Base-by-base conservation (phyloP, 2,888 invertebrate genomes). In the Graphium colonna region DNA sequence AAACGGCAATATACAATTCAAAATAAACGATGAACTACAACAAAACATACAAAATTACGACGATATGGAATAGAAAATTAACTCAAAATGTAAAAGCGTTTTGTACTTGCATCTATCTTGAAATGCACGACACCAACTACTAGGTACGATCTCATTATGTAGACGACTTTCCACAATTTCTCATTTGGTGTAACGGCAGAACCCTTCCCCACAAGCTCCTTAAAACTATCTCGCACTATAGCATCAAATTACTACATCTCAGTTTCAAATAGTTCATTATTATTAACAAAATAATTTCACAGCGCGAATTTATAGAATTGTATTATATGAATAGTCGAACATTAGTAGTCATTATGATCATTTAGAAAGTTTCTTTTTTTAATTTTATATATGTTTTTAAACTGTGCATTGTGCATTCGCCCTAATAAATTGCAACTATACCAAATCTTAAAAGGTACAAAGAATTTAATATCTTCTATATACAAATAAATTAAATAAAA, bases 131-230 rank as follows among this genome's bases (percentile, higher is more conserved):
- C 5, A 17, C 36, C n/a, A 42, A 33, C n/a, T 36, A 13, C 21
- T 15, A 5, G 5, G 31, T 50, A 33, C 50, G 16, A 42, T 50
- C 50, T 42, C 21, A 36, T 50, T 50, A 50, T 50, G 50, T 36
- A 50, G 50, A 50, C 33, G 42, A 42, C 42, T 50, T 50, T 42
- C 28, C 16, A 36, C 36, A 42, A 21, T 36, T 50, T 50, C 43
- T 38, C 43, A 43, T 50, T 43, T 50, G 16, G 12, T 43, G 16
- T 43, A 38, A 43, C 43, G 33, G 26, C 36, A n/a, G 13, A 31
- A 28, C 8, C 15, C 36, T 50, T 43, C 21, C 21, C n/a, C 18
- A 38, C 21, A 43, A 43, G 36, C 36, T 36, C 36, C 36, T 36
- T 36, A 16, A n/a, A 18, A 41, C 18, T n/a, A 16, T 18, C 41